These are phyloP conservation scores for Desoria tigrina DNA, from an alignment of 2,888 invertebrate genomes.

Conservation along the genomic window DNA sequence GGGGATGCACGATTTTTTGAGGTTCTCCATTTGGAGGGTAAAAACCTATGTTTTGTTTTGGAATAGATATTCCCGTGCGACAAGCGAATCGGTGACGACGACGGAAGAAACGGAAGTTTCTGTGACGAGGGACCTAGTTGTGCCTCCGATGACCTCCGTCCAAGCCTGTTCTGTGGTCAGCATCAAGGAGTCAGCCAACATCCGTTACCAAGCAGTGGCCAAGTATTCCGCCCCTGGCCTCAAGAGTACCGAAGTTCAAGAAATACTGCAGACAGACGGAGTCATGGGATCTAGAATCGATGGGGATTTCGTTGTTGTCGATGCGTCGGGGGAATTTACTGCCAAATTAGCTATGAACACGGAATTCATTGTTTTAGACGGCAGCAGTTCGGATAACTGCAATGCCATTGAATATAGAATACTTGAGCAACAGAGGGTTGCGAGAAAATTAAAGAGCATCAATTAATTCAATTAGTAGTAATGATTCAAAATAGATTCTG, in stretches of 20 bases:
- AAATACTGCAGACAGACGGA: neutral
- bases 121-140: neutral
- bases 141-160: conserved; percentile 3
- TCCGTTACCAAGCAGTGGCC: conserved; percentile 12
- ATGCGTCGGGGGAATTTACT: neutral
- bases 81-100: conserved; percentile 5
- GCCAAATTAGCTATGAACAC: conserved; percentile 18
- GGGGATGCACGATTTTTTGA: too few species aligned
- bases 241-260: neutral
- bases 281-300: neutral
- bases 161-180: conserved; percentile 25
- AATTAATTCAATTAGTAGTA: too few species aligned
- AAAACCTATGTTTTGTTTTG: too few species aligned
- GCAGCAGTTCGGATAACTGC: too few species aligned
- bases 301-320: conserved; percentile 4
- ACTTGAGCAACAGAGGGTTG: too few species aligned
- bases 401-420: too few species aligned
- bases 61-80: too few species aligned
- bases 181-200: conserved; percentile 2
- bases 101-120: conserved; percentile 11
- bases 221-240: conserved; percentile 18
- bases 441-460: too few species aligned
- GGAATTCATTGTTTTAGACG: conserved; percentile 16
- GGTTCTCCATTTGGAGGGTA: too few species aligned
- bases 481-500: too few species aligned